Percentiles rank a stretch among this genome's conserved stretches.
These are phyloP conservation scores for Conger conger DNA, from an alignment of 2,113 vertebrate genomes.

Conservation along the genomic window DNA sequence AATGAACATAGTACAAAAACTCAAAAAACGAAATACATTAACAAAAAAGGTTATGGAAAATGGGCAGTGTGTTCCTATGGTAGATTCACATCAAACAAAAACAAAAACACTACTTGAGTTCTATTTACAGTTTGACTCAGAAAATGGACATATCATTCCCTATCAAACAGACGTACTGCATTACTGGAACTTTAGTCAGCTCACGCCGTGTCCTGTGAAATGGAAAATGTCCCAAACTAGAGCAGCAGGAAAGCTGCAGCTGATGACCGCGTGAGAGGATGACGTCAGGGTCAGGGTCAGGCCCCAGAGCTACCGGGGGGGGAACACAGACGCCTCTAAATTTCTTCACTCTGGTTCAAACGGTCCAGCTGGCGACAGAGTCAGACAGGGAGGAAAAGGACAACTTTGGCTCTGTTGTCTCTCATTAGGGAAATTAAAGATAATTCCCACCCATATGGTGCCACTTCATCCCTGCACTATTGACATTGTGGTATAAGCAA, in stretches of 20 bases:
- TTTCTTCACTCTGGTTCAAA: conserved; percentile 51
- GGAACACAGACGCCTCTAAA: conserved; percentile 40
- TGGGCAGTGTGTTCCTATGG: neutral
- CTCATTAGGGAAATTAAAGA: conserved; percentile 45
- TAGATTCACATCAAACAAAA: neutral
- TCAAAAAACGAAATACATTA: neutral
- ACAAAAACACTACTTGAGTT: neutral
- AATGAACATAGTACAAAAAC: neutral
- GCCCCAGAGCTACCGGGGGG: conserved; percentile 40
- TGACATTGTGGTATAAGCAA: neutral
- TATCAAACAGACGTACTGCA: neutral
- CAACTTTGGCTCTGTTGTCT: conserved; percentile 34
- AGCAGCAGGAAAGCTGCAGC: neutral
- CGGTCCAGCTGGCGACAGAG: conserved; percentile 45
- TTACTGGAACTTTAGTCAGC: neutral
- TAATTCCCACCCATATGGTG: conserved; percentile 38
- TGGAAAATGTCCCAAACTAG: conserved; percentile 5
- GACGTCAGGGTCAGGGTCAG: conserved; percentile 45
- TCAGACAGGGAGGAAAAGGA: conserved; percentile 23
- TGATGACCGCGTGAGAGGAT: neutral
- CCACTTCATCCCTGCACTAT: conserved; percentile 21
- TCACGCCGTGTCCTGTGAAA: neutral
- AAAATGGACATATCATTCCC: neutral
- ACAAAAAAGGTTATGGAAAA: neutral
- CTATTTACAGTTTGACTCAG: neutral